Evolutionary conservation across 2,797 vertebrate species (phyloP).

Genomic region (Microcaecilia unicolor): DNA sequence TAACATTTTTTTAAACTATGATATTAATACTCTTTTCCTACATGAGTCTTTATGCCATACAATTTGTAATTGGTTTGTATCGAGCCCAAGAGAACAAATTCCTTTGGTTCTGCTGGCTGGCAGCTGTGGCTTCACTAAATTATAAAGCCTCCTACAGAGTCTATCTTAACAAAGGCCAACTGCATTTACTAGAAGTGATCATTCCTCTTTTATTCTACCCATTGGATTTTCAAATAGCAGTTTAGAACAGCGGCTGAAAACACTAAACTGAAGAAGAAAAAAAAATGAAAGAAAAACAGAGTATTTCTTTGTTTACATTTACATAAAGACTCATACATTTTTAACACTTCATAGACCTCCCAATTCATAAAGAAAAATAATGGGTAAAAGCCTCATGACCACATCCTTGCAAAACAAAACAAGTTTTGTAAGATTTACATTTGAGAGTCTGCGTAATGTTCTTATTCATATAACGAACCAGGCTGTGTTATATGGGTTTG

Average conservation of each 20-base stretch:
- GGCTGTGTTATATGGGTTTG: neutral
- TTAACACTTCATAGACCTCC: slow-evolving; percentile 17
- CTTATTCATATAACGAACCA: neutral
- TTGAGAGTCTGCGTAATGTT: neutral
- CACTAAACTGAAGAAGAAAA: slow-evolving; percentile 3
- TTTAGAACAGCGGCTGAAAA: slow-evolving; percentile 37
- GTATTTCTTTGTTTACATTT: neutral
- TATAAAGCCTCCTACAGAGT: slow-evolving; percentile 53
- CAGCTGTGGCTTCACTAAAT: slow-evolving; percentile 62
- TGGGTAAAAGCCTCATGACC: neutral
- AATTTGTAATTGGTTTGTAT: too few relatives aligned
- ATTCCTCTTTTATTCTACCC: slow-evolving; percentile 45
- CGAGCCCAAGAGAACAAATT: slow-evolving; percentile 53
- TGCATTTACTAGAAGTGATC: slow-evolving; percentile 46
- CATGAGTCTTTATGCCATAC: too few relatives aligned
- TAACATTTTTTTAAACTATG: too few relatives aligned
- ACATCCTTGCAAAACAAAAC: neutral
- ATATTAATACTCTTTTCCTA: too few relatives aligned
- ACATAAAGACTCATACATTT: slow-evolving; percentile 14
- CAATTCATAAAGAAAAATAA: slow-evolving; percentile 9
- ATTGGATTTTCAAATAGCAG: slow-evolving; percentile 48
- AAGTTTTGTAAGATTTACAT: neutral
- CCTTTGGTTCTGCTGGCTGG: slow-evolving; percentile 54
- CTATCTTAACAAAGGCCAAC: slow-evolving; percentile 50
- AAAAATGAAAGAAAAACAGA: too few relatives aligned